Conservation (phyloP, 2,797 vertebrate genomes). For the Trachurus trachurus region DNA sequence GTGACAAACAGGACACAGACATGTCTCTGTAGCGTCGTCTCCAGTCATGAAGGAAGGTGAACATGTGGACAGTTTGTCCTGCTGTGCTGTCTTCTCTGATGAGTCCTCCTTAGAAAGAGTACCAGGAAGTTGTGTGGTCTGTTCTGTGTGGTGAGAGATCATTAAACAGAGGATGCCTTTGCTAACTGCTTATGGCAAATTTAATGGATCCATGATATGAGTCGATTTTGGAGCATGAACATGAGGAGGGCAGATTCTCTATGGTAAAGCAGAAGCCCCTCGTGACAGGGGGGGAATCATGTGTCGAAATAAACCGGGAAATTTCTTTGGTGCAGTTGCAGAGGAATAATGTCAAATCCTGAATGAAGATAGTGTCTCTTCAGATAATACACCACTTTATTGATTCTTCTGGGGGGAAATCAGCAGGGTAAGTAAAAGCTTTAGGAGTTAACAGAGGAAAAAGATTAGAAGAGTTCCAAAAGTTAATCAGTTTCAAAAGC, state of each 20-base stretch:
- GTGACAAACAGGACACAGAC: neutral
- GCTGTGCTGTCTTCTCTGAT: neutral
- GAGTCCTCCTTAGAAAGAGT: neutral
- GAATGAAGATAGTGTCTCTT: neutral
- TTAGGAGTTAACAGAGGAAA: neutral
- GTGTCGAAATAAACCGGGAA: neutral
- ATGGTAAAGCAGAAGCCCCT: constrained; percentile 11
- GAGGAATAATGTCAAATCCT: neutral
- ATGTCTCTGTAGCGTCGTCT: neutral
- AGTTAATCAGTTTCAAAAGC: neutral
- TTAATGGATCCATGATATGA: neutral
- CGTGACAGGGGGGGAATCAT: constrained; percentile 25
- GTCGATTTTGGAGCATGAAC: neutral
- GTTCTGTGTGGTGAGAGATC: neutral
- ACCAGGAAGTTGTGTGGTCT: neutral
- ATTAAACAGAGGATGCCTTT: neutral
- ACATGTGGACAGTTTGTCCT: neutral
- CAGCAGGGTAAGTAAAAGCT: neutral
- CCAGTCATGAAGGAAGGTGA: neutral
- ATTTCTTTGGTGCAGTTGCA: no score
- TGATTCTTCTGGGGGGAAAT: neutral
- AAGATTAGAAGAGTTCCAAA: neutral
- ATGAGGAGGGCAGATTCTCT: neutral
- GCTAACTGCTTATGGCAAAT: neutral
- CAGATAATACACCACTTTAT: neutral